Evolutionary conservation across 2,113 vertebrate genomes (phyloP), one percentile per base, ranked within the genome.

Genomic region (Callipepla squamata): DNA sequence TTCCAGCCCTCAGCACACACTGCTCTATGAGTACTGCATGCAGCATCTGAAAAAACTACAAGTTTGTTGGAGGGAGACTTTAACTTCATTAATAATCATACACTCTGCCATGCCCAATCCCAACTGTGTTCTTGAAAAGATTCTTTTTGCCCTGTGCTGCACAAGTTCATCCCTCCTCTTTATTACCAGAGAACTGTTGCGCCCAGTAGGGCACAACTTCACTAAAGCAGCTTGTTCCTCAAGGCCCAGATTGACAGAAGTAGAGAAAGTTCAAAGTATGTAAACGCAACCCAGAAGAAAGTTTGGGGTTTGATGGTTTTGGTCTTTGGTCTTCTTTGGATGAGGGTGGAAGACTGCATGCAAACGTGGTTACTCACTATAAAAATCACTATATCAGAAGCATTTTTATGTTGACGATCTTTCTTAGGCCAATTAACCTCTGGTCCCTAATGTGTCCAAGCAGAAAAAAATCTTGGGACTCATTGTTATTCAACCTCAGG

Each of bases 81-180:
- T 32, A 58, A 66, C 30, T 75, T 44, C 36, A 36, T 36, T 58
- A 18, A 69, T 48, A 2, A 26, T 7, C 11, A 51, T 6, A 50
- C 0, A 2, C 50, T 47, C 3, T 55, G 1, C 0, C 14, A 14
- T 0, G 14, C 7, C 34, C 0, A 3, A 21, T n/a, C 61, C 66
- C 44, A 66, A 51, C 28, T 7, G 7, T 5, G 51, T 44, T 34
- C 47, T 84, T 7, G 14, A 8, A 8, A 40, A 45, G 11, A 2
- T 48, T 34, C 3, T 4, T 65, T 7, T 44, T 10, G 7, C 11
- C 42, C 47, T 16, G 22, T 42, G 48, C 40, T n/a, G 13, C 16
- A 32, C 40, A 34, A 4, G 23, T 13, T 42, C 65, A 51, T 17
- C 9, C 3, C 1, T 10, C 25, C 70, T 6, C 19, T 30, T 34